A percentile compares a stretch with the other conserved stretches of the same genome.
Conservation (phyloP, 92 coral and sea anemone genomes). For the Palythoa heliodiscus region DNA sequence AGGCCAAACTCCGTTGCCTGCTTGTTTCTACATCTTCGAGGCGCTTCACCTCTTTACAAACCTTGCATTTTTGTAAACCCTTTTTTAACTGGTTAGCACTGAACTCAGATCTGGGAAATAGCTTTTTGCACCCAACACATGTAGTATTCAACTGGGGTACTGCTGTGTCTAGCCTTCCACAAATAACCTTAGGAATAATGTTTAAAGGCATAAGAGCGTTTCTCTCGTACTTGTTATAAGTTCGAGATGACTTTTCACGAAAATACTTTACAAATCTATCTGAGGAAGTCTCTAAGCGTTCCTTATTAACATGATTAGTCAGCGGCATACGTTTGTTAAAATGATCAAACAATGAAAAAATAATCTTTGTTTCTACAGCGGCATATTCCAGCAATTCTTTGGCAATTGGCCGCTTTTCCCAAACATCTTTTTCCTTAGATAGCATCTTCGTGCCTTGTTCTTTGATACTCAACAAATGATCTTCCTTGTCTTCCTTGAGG, state of each 20-base stretch:
- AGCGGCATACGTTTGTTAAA: constrained; percentile 52
- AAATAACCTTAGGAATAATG: constrained; percentile 68
- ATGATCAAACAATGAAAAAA: constrained; percentile 73
- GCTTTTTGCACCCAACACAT: constrained; percentile 69
- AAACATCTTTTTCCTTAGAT: constrained; percentile 6
- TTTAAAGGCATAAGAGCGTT: constrained; percentile 78
- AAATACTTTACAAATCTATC: constrained; percentile 72
- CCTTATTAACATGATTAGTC: constrained; percentile 28
- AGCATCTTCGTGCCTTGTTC: constrained; percentile 59
- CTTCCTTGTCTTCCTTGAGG: constrained; percentile 70
- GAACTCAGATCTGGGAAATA: constrained; percentile 73
- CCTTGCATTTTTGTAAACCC: constrained; percentile 85
- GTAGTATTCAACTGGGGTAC: constrained; percentile 60
- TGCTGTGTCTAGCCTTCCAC: constrained; percentile 57
- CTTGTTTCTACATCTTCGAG: constrained; percentile 57
- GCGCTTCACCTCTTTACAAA: constrained; percentile 81
- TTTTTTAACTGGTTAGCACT: constrained; percentile 64
- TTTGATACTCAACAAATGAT: constrained; percentile 53
- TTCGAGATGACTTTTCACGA: constrained; percentile 62
- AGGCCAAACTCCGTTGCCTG: constrained; percentile 59
- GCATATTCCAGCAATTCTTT: constrained; percentile 66
- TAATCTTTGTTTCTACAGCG: constrained; percentile 67
- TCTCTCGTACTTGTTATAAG: constrained; percentile 67
- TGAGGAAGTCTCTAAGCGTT: constrained; percentile 73
- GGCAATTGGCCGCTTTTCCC: constrained; percentile 70